Evolutionary conservation across 2,888 invertebrate genomes (phyloP).

Genomic region (Didymodactylos carnosus): DNA sequence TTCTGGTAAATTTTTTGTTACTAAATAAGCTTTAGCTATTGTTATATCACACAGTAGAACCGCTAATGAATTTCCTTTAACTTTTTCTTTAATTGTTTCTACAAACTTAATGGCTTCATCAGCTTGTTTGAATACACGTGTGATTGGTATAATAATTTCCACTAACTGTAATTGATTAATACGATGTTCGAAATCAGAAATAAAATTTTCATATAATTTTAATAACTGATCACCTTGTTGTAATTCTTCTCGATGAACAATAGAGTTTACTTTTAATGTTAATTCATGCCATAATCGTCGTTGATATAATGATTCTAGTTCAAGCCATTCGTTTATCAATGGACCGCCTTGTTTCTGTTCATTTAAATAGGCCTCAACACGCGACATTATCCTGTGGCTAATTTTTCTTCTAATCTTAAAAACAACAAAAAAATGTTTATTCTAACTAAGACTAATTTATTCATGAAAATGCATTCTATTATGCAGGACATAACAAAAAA

Average conservation of each 20-base stretch:
- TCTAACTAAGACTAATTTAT: slow-evolving; percentile 7
- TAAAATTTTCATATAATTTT: slow-evolving; percentile 8
- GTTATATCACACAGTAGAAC: slow-evolving; percentile 1
- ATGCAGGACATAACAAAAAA: too few species aligned
- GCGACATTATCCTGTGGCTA: not conserved
- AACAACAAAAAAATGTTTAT: not conserved
- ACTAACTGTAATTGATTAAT: slow-evolving; percentile 11
- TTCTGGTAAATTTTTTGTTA: slow-evolving; percentile 3
- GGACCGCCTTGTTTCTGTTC: slow-evolving; percentile 7
- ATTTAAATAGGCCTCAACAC: slow-evolving; percentile 5
- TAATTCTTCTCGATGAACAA: slow-evolving; percentile 7
- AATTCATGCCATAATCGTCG: slow-evolving; percentile 21
- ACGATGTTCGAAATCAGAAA: slow-evolving; percentile 13
- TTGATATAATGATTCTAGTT: slow-evolving; percentile 4
- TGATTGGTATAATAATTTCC: slow-evolving; percentile 11
- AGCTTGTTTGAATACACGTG: slow-evolving; percentile 3
- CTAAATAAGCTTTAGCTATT: slow-evolving; percentile 2
- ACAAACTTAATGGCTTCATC: not conserved
- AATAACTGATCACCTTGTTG: not conserved
- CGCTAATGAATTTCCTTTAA: slow-evolving; percentile 4
- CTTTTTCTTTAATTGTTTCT: slow-evolving; percentile 7
- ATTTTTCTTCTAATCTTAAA: not conserved
- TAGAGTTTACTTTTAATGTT: not conserved
- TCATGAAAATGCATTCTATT: too few species aligned
- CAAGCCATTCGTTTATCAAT: slow-evolving; percentile 7